Conservation (phyloP, 92 coral and sea anemone species). For the Epizoanthus rinbou region DNA sequence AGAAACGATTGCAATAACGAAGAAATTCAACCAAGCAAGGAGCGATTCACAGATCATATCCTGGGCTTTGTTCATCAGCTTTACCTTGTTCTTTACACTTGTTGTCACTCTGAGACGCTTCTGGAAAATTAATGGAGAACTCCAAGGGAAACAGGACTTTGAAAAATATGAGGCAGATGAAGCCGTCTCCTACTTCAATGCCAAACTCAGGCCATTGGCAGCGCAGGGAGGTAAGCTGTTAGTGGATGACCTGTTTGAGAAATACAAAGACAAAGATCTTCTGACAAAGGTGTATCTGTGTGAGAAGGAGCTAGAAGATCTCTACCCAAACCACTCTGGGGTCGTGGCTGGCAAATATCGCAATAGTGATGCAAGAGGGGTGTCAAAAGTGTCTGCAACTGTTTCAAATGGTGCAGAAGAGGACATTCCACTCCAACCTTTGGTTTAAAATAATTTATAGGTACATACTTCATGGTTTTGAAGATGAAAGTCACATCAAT, state of each 20-base stretch:
- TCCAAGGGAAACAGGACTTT: conserved; percentile 52
- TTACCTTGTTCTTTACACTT: conserved; percentile 53
- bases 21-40: conserved; percentile 54
- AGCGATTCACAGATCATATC: conserved; percentile 67
- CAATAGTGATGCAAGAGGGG: background rate
- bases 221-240: conserved; percentile 51
- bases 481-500: too few species aligned
- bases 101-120: conserved; percentile 71
- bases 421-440: conserved; percentile 7
- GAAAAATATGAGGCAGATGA: conserved; percentile 65
- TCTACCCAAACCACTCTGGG: conserved; percentile 68
- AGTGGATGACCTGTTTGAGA: conserved; percentile 56
- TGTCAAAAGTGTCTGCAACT: background rate
- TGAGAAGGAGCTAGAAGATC: conserved; percentile 52
- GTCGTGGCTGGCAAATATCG: conserved; percentile 45
- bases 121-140: conserved; percentile 36
- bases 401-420: background rate
- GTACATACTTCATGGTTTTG: too few species aligned
- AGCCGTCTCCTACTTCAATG: conserved; percentile 72
- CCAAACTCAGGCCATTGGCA: conserved; percentile 68
- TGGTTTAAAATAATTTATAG: too few species aligned
- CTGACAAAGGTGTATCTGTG: conserved; percentile 42
- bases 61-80: conserved; percentile 65
- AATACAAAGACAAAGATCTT: conserved; percentile 58
- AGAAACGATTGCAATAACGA: conserved; percentile 39